Conservation (phyloP, 2,113 vertebrate species). For the Mixornis gularis region DNA sequence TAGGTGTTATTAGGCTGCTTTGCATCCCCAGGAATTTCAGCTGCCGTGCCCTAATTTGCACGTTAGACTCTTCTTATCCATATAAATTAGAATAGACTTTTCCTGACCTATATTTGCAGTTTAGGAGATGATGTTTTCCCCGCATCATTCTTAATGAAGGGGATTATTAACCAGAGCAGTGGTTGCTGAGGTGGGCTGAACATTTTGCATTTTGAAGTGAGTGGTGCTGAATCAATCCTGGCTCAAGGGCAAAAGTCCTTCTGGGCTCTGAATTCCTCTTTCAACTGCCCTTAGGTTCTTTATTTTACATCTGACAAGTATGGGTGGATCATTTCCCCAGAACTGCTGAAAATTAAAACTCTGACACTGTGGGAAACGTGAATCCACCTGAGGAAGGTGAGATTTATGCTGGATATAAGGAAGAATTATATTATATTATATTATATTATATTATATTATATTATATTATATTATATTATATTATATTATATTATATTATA, state of each 20-base stretch:
- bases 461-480: too few species aligned
- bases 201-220: not conserved
- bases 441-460: too few species aligned
- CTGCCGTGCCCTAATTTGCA: conserved; percentile 14
- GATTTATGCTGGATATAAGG: not conserved
- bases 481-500: too few species aligned
- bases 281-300: not conserved
- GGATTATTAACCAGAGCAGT: not conserved
- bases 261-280: not conserved
- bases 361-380: not conserved
- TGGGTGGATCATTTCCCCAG: not conserved
- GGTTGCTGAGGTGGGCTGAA: conserved; percentile 17
- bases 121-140: conserved; percentile 25
- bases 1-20: not conserved
- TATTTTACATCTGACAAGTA: not conserved
- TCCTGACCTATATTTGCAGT: conserved; percentile 43
- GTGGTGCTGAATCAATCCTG: conserved; percentile 15
- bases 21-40: conserved; percentile 1
- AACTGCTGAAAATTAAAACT: not conserved
- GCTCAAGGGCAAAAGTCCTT: conserved; percentile 2
- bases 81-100: conserved; percentile 16
- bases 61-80: not conserved
- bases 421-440: not conserved
- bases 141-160: conserved; percentile 29
- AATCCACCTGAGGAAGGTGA: not conserved